A percentile compares a stretch with the other conserved stretches of the same genome.
These are phyloP conservation scores for Siniperca knerii DNA, from an alignment of 2,113 vertebrate species.

Conservation along the genomic window DNA sequence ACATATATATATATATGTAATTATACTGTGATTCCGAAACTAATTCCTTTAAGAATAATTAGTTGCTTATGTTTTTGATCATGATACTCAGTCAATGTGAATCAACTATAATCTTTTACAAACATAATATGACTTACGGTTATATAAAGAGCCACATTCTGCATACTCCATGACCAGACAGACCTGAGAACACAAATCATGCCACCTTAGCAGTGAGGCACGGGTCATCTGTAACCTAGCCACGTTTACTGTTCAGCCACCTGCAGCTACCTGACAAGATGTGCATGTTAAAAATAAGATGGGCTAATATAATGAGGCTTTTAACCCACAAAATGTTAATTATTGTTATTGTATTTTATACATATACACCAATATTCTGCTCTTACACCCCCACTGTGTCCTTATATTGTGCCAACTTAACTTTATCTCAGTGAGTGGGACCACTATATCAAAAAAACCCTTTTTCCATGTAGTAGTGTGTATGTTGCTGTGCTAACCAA, in stretches of 20 bases:
- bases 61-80: not conserved
- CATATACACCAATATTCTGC: too few species aligned
- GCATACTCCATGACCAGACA: conserved; percentile 99
- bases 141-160: conserved; percentile 97
- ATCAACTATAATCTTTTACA: not conserved
- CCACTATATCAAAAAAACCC: too few species aligned
- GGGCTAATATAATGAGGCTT: not conserved
- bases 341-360: too few species aligned
- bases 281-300: not conserved
- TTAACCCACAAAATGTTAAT: too few species aligned
- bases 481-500: too few species aligned
- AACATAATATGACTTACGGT: conserved; percentile 88
- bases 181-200: conserved; percentile 83
- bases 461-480: too few species aligned
- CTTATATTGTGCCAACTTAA: too few species aligned
- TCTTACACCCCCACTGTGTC: too few species aligned
- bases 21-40: not conserved
- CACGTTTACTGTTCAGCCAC: not conserved
- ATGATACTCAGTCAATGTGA: not conserved
- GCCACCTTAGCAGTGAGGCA: not conserved
- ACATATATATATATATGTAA: too few species aligned
- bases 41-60: not conserved
- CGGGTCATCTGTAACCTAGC: not conserved
- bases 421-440: too few species aligned
- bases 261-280: not conserved